Evolutionary conservation across 2,113 vertebrate species (phyloP).

Genomic region (Protobothrops mucrosquamatus): DNA sequence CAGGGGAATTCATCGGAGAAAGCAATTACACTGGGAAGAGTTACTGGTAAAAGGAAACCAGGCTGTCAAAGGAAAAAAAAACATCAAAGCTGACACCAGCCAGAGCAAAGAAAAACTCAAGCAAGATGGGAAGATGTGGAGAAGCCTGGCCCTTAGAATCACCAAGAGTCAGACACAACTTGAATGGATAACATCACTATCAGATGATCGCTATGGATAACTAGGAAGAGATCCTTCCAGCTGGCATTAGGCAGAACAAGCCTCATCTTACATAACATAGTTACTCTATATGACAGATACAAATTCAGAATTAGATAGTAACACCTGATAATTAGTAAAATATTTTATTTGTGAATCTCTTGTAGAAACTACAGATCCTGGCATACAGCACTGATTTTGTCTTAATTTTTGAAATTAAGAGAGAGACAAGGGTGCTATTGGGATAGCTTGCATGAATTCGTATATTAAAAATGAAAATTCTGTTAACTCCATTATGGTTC

Average conservation of each 20-base stretch:
- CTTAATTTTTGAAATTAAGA: too few species aligned
- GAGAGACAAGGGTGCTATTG: background rate
- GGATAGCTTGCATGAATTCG: background rate
- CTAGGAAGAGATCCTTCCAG: background rate
- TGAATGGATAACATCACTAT: background rate
- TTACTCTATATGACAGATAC: background rate
- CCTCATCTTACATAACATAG: background rate
- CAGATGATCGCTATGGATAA: background rate
- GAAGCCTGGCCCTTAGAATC: too few species aligned
- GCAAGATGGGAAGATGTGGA: too few species aligned
- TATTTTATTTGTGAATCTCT: background rate
- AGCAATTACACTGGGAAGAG: too few species aligned
- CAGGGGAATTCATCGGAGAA: too few species aligned
- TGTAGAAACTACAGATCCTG: background rate
- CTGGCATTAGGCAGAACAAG: background rate
- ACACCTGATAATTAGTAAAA: background rate
- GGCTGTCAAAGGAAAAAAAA: too few species aligned
- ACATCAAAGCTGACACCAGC: too few species aligned
- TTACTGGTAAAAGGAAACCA: too few species aligned
- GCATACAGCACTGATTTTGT: background rate
- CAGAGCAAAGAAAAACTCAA: too few species aligned
- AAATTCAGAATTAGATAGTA: background rate
- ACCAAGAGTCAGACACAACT: too few species aligned
- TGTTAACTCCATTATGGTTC: background rate
- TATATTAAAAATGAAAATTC: background rate